Conservation (phyloP, 35 echinoderm and acorn worm genomes). For the Lytechinus pictus region DNA sequence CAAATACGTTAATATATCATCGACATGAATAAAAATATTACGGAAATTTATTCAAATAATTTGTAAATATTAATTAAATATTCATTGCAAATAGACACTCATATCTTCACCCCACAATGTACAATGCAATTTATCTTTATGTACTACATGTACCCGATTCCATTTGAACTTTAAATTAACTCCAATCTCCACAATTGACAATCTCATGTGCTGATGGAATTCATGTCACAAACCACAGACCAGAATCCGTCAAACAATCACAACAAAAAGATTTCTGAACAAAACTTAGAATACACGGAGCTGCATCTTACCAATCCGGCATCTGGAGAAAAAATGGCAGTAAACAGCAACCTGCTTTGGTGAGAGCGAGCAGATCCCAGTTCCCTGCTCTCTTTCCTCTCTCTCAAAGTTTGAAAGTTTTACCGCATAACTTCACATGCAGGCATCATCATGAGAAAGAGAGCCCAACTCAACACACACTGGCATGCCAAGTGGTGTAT, state of each 20-base stretch:
- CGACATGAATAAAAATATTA: too few relatives aligned
- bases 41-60: too few relatives aligned
- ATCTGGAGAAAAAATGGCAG: constrained; percentile 6
- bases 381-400: not conserved
- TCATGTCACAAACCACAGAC: not conserved
- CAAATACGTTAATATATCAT: too few relatives aligned
- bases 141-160: too few relatives aligned
- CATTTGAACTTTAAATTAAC: too few relatives aligned
- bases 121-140: too few relatives aligned
- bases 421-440: constrained; percentile 42
- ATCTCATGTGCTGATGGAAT: too few relatives aligned
- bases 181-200: too few relatives aligned
- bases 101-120: too few relatives aligned
- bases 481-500: constrained; percentile 9
- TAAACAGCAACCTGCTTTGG: constrained; percentile 3
- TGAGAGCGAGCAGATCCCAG: not conserved
- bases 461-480: not conserved
- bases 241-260: not conserved
- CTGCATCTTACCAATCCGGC: not conserved
- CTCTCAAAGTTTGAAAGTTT: constrained; percentile 37
- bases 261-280: not conserved
- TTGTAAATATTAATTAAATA: too few relatives aligned
- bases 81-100: too few relatives aligned
- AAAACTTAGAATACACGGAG: not conserved
- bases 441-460: not conserved